A percentile compares a stretch with the other conserved stretches of the same genome.
Conservation (phyloP, 2,113 vertebrate genomes). For the Numenius arquata region DNA sequence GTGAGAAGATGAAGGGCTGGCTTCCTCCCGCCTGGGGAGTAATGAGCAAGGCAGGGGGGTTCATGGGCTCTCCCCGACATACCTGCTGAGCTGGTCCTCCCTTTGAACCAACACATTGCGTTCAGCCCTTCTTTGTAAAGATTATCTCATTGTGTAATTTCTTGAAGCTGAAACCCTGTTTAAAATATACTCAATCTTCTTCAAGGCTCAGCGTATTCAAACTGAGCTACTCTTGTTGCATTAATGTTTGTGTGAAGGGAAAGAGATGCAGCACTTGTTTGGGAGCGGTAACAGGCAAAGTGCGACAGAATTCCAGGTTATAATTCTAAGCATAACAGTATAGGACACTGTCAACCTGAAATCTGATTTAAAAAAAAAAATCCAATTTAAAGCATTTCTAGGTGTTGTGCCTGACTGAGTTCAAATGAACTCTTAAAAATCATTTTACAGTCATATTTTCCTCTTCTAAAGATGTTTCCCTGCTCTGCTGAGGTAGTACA, state of each 20-base stretch:
- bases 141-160: neutral
- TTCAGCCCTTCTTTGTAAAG: neutral
- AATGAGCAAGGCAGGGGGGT: neutral
- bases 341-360: neutral
- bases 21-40: neutral
- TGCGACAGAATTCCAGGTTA: neutral
- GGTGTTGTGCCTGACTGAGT: constrained; percentile 14
- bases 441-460: constrained; percentile 20
- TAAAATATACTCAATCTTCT: neutral
- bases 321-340: neutral
- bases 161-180: neutral
- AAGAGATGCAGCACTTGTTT: neutral
- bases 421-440: constrained; percentile 34
- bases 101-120: neutral
- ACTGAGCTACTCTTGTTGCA: neutral
- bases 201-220: neutral
- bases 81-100: neutral
- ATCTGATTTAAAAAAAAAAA: constrained; percentile 7
- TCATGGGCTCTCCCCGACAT: neutral
- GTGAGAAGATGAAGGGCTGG: neutral
- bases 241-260: neutral
- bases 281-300: neutral
- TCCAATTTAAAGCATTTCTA: constrained; percentile 10
- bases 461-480: neutral
- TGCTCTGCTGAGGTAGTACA: neutral